Conservation (phyloP, 2,888 invertebrate genomes). For the Toxonevra muliebris region DNA sequence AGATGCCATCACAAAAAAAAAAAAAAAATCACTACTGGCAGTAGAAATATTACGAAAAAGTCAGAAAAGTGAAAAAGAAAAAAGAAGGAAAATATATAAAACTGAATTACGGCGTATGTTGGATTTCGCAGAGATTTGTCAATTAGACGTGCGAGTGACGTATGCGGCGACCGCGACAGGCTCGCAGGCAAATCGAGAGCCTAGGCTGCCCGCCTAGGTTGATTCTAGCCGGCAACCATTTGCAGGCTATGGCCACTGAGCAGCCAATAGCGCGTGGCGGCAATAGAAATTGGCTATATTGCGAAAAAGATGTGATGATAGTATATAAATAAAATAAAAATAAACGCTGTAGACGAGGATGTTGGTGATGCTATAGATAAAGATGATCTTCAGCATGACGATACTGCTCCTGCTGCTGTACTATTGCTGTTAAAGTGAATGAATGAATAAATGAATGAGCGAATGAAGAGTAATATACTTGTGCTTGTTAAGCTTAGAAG, state of each 20-base stretch:
- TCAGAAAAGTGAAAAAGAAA: background rate
- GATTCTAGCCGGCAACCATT: background rate
- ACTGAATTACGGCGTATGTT: slow-evolving; percentile 17
- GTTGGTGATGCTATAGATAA: too few species aligned
- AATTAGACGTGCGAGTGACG: slow-evolving; percentile 21
- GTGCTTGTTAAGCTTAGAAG: too few species aligned
- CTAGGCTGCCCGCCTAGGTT: too few species aligned
- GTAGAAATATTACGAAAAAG: background rate
- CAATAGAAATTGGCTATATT: too few species aligned
- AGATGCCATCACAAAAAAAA: background rate
- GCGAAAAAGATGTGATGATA: background rate
- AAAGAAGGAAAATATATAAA: slow-evolving; percentile 2
- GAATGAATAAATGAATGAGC: too few species aligned
- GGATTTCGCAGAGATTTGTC: slow-evolving; percentile 31
- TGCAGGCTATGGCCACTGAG: background rate
- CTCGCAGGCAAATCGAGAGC: background rate
- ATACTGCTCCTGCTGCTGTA: too few species aligned
- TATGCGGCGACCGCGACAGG: background rate
- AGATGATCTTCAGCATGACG: too few species aligned
- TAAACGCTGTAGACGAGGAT: background rate
- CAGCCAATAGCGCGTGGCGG: too few species aligned
- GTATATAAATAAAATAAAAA: background rate
- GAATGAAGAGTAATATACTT: too few species aligned
- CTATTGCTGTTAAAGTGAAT: too few species aligned
- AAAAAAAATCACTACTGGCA: background rate